Percentiles rank a stretch among this genome's conserved stretches.
Conservation (phyloP, 2,113 vertebrate species). For the Plecotus auritus region DNA sequence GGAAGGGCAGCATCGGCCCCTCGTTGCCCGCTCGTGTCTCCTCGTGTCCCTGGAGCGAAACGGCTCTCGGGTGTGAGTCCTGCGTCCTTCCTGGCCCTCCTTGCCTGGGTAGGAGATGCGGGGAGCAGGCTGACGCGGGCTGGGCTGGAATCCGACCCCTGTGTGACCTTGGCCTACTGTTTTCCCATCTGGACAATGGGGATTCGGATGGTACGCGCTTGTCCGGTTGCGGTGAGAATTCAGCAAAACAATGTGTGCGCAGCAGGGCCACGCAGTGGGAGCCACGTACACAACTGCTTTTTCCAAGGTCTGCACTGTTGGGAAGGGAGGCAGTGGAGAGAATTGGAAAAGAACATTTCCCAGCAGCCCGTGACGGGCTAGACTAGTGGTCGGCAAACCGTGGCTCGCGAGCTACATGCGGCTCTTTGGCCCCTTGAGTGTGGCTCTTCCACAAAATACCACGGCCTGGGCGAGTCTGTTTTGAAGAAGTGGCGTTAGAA, state of each 20-base stretch:
- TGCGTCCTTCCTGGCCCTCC: not conserved
- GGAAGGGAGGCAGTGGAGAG: not conserved
- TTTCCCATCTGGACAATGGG: not conserved
- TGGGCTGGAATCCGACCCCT: too few relatives aligned
- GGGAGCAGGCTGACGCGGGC: fast-evolving
- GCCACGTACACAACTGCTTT: not conserved
- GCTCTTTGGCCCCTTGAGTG: too few relatives aligned
- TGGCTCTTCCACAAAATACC: too few relatives aligned
- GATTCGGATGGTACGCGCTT: too few relatives aligned
- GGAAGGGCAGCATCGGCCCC: fast-evolving
- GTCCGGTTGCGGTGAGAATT: not conserved
- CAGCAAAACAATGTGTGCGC: not conserved
- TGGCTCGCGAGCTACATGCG: too few relatives aligned
- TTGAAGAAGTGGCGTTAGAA: too few relatives aligned
- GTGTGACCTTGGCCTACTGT: not conserved
- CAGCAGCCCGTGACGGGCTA: not conserved
- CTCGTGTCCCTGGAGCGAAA: fast-evolving
- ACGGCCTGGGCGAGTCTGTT: too few relatives aligned
- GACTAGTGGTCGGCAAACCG: too few relatives aligned
- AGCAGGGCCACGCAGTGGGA: not conserved
- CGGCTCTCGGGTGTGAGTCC: fast-evolving
- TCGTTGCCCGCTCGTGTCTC: not conserved
- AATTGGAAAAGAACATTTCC: not conserved
- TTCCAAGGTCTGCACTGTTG: not conserved
- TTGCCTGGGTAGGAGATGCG: fast-evolving